These are phyloP conservation scores for Remorina albescens DNA, from an alignment of 2,797 vertebrate species.

Conservation along the genomic window DNA sequence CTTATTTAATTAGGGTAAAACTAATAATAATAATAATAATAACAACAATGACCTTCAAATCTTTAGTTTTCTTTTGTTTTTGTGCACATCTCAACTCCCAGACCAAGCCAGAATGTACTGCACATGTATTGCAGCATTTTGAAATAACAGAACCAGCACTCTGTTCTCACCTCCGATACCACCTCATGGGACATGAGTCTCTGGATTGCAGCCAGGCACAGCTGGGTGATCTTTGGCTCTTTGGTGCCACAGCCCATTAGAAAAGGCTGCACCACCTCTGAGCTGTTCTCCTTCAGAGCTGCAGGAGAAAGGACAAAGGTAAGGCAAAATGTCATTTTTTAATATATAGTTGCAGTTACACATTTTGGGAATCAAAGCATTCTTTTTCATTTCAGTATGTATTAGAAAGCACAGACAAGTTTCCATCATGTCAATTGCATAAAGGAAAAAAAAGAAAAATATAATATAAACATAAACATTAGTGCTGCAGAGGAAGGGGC, in stretches of 20 bases:
- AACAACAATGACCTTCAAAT: background rate
- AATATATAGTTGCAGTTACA: background rate
- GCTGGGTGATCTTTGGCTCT: slow-evolving; percentile 98
- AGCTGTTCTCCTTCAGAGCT: slow-evolving; percentile 98
- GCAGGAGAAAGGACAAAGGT: slow-evolving; percentile 54
- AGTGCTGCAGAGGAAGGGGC: background rate
- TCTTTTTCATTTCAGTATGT: background rate
- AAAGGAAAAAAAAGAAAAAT: background rate
- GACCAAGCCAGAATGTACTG: no score
- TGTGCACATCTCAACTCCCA: background rate
- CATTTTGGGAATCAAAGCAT: background rate
- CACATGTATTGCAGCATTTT: background rate
- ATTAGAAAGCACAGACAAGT: background rate
- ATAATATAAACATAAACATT: background rate
- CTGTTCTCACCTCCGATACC: slow-evolving; percentile 94
- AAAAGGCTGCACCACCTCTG: slow-evolving; percentile 97
- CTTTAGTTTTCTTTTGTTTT: background rate
- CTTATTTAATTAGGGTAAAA: background rate
- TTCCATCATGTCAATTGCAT: background rate
- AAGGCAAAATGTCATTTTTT: background rate
- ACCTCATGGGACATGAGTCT: slow-evolving; percentile 99
- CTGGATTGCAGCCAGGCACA: slow-evolving; percentile 97
- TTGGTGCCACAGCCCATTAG: slow-evolving; percentile 99
- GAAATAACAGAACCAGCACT: background rate
- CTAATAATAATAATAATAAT: background rate